A percentile compares a stretch with the other conserved stretches of the same genome.
phyloP scores from a whole-genome alignment of 2,797 vertebrate genomes.

The Gymnothorax reevesii region DNA sequence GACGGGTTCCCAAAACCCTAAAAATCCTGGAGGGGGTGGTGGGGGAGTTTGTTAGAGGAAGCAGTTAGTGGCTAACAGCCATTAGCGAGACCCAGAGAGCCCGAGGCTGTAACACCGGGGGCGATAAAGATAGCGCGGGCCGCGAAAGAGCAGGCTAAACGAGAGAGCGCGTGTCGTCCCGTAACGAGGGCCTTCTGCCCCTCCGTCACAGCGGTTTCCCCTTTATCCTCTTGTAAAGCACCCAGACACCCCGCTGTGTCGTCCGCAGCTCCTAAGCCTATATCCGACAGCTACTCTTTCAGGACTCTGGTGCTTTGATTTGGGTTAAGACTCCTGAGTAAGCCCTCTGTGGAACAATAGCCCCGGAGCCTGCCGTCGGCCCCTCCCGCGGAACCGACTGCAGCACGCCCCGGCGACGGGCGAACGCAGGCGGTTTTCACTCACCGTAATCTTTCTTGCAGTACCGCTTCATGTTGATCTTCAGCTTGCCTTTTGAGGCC shows the following conservation, averaged over 20 bases:
- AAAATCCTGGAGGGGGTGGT: too few relatives aligned
- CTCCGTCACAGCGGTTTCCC: background rate
- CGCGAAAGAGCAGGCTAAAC: background rate
- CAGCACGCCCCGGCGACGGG: too few relatives aligned
- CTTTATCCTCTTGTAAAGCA: conserved; percentile 43
- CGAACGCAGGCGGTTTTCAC: background rate
- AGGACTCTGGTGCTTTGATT: conserved; percentile 45
- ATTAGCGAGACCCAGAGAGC: background rate
- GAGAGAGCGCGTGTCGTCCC: background rate
- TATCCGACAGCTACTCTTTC: conserved; percentile 32
- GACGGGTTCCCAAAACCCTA: background rate
- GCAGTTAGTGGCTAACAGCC: background rate
- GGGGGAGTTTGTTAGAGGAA: too few relatives aligned
- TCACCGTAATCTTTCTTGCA: conserved; percentile 99
- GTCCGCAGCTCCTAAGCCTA: conserved; percentile 22
- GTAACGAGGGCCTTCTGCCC: background rate
- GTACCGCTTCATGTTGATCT: conserved; percentile 99
- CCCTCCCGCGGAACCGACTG: too few relatives aligned
- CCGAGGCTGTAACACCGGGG: background rate
- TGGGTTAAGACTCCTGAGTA: conserved; percentile 46
- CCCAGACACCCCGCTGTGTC: conserved; percentile 38
- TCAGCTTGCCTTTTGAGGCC: conserved; percentile 95
- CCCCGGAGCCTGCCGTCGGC: conserved; percentile 12
- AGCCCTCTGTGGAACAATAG: conserved; percentile 40
- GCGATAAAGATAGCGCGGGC: background rate